These are phyloP conservation scores for cat (Felis catus) DNA, from an alignment of 2,113 vertebrate species.

Conservation along the genomic window F.catus_Fca126_mat1.0 CM031411.1:108159001-108159500, in stretches of 20 bases:
- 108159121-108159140: background rate
- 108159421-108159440: background rate
- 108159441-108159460: background rate
- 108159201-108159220: slow-evolving; percentile 7
- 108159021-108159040: background rate
- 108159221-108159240: background rate
- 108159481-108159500: background rate
- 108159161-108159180: background rate
- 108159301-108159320: background rate
- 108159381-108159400: background rate
- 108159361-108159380: background rate
- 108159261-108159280: background rate
- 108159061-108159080: background rate
- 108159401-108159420: slow-evolving; percentile 13
- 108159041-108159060: background rate
- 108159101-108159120: background rate
- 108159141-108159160: background rate
- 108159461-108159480: background rate
- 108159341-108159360: background rate
- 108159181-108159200: background rate
- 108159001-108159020: background rate
- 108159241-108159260: background rate
- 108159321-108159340: background rate
- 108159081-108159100: background rate
- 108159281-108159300: background rate